Conservation (phyloP, 2,888 invertebrate genomes). For the Gastrophysa polygoni region DNA sequence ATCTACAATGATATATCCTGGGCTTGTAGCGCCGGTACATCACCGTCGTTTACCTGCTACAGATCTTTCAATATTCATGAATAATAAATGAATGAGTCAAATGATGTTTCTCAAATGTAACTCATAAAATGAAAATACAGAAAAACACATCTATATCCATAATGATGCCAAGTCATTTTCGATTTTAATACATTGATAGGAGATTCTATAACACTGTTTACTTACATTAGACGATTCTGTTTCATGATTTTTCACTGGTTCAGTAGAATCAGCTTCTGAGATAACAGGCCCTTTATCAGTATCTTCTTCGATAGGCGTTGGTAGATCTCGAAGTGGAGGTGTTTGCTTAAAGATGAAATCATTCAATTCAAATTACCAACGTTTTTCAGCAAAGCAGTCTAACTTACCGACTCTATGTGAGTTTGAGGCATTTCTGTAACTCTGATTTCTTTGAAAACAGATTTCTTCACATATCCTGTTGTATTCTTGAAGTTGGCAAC, state of each 20-base stretch:
- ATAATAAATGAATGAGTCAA: no score
- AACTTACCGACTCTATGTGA: constrained; percentile 21
- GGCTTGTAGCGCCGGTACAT: no score
- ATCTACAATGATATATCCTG: no score
- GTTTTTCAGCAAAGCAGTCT: no score
- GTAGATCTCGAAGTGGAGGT: constrained; percentile 25
- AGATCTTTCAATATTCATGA: no score
- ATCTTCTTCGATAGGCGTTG: constrained; percentile 40
- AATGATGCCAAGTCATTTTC: no score
- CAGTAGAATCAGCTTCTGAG: constrained; percentile 58
- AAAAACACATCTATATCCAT: no score
- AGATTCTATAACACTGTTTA: neutral
- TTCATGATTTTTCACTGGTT: constrained; percentile 46
- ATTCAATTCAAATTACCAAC: neutral
- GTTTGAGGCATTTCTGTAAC: constrained; percentile 24
- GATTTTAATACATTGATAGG: neutral
- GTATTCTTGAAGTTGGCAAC: constrained; percentile 91
- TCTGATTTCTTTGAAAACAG: constrained; percentile 41
- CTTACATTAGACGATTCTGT: constrained; percentile 33
- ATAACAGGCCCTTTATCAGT: constrained; percentile 54
- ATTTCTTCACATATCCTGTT: constrained; percentile 79
- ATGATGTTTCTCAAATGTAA: no score
- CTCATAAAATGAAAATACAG: no score
- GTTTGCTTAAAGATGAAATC: constrained; percentile 11
- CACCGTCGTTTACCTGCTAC: no score